A percentile compares a stretch with the other conserved stretches of the same genome.
Conservation (phyloP, 2,113 vertebrate genomes). For the Ageneiosus marmoratus region DNA sequence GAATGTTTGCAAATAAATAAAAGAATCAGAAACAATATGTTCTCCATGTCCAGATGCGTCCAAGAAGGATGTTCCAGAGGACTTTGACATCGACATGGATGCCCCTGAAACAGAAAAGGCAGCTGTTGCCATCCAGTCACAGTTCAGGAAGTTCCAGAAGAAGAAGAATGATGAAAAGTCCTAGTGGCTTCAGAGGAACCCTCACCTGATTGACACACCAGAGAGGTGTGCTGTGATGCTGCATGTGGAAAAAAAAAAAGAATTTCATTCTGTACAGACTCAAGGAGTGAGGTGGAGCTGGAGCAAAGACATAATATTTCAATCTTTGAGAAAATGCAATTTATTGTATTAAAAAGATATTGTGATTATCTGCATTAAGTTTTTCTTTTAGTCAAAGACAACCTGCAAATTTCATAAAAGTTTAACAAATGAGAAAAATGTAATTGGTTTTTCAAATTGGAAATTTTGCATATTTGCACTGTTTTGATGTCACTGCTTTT, state of each 20-base stretch:
- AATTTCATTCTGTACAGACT: conserved; percentile 65
- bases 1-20: conserved; percentile 69
- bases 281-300: conserved; percentile 42
- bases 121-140: conserved; percentile 94
- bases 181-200: conserved; percentile 65
- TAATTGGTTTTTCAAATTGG: background rate
- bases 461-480: background rate
- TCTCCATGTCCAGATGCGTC: conserved; percentile 75
- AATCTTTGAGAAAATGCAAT: conserved; percentile 66
- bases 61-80: conserved; percentile 85
- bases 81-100: conserved; percentile 95
- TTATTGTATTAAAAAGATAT: conserved; percentile 59
- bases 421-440: background rate
- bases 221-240: conserved; percentile 57
- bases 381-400: conserved; percentile 23
- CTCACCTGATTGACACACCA: conserved; percentile 31
- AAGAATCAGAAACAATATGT: conserved; percentile 64
- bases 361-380: conserved; percentile 37
- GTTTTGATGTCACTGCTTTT: background rate
- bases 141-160: conserved; percentile 99
- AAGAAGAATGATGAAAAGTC: conserved; percentile 85
- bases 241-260: conserved; percentile 79
- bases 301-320: conserved; percentile 67
- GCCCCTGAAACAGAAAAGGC: conserved; percentile 93
- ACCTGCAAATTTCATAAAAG: background rate